Evolutionary conservation across 2,113 vertebrate genomes (phyloP), one percentile per base, ranked within the genome.

Genomic region (Thryonomys swinderianus): DNA sequence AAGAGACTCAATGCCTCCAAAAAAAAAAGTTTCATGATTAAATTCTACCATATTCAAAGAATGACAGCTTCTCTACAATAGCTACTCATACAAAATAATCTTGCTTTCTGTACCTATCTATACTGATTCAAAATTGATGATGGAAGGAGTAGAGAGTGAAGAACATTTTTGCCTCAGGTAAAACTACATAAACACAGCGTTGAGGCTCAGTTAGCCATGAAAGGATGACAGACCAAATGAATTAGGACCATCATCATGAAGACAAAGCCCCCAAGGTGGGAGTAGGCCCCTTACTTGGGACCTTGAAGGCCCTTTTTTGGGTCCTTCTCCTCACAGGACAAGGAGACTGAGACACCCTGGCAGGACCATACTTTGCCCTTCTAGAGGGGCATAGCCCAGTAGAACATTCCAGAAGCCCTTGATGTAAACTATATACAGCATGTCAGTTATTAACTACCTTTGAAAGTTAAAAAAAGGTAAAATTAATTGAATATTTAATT

Each of bases 1-100:
- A 74, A 45, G 62, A 90, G 25, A 51, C 18, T 32, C 8, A 0
- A 20, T 37, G 57, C 2, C 37, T 78, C 8, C 11, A 32, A 67
- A 85, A 71, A 85, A n/a, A 59, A 66, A 10, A 73, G n/a, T 79
- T 74, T 88, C 34, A 20, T 67, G 93, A 86, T 67, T 84, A 20
- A 9, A 87, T 64, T 91, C 80, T 37, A 23, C 53, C 71, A 93
- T 80, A 69, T 27, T n/a, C 80, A 84, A 94, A 96, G 66, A 91
- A 64, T 62, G 90, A 83, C 10, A 71, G 64, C 53, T 87, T 92
- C 82, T 92, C 40, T 55, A 86, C 69, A 91, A 64, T 32, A 42
- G n/a, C 2, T 59, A 73, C 18, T 45, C 64, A 79, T 57, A 55
- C 3, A 83, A 55, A 85, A 48, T 32, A 79, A 42, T 89, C 85